Conservation (phyloP, 2,113 vertebrate genomes). For the Scomber scombrus region DNA sequence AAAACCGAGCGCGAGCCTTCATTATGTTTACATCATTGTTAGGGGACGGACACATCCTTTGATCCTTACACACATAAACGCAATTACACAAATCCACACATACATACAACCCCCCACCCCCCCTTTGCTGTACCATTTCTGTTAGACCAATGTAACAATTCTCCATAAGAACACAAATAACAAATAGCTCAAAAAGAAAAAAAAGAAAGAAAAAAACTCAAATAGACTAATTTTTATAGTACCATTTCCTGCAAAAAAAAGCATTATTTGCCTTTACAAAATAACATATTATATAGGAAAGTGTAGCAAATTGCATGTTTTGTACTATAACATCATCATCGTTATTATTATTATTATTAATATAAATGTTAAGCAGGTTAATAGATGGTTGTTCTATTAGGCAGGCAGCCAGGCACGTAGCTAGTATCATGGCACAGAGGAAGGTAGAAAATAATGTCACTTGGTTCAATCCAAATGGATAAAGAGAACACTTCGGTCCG, state of each 20-base stretch:
- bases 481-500: conserved; percentile 72
- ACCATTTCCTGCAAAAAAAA: conserved; percentile 84
- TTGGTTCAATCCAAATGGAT: conserved; percentile 73
- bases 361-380: conserved; percentile 85
- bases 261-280: conserved; percentile 80
- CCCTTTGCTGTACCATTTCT: conserved; percentile 76
- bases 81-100: conserved; percentile 67
- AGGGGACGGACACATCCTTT: conserved; percentile 69
- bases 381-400: conserved; percentile 80
- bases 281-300: conserved; percentile 78
- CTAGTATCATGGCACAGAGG: conserved; percentile 83
- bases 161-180: conserved; percentile 55
- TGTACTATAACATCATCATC: conserved; percentile 81
- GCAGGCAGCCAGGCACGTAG: conserved; percentile 83
- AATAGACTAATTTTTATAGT: conserved; percentile 80
- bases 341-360: conserved; percentile 85
- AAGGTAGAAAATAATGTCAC: conserved; percentile 80
- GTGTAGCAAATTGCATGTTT: conserved; percentile 83
- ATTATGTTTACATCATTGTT: conserved; percentile 74
- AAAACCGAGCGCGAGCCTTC: conserved; percentile 72
- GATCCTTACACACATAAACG: conserved; percentile 60
- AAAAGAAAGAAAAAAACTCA: conserved; percentile 47
- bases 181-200: conserved; percentile 41
- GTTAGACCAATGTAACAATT: conserved; percentile 73
- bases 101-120: conserved; percentile 40